These are phyloP conservation scores for Ruditapes philippinarum DNA, from an alignment of 1,140 invertebrate species.

Conservation along the genomic window DNA sequence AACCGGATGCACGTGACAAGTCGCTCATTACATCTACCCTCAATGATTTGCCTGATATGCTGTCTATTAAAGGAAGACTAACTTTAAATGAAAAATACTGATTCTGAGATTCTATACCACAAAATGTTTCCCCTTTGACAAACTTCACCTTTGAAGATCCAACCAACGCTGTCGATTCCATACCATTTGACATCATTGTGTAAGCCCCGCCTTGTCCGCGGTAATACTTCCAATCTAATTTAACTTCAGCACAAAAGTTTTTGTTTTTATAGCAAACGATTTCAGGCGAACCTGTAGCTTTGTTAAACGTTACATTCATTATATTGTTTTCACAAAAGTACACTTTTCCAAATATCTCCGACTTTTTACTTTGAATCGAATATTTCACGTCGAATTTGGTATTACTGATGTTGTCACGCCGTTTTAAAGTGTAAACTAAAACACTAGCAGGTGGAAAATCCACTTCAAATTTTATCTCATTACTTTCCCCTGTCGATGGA, in stretches of 20 bases:
- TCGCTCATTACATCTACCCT: slow-evolving; percentile 35
- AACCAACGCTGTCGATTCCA: background rate
- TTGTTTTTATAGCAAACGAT: slow-evolving; percentile 44
- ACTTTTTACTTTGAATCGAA: background rate
- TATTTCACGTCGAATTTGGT: background rate
- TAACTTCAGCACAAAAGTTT: slow-evolving; percentile 23
- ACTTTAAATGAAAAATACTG: slow-evolving; percentile 24
- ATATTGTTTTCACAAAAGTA: slow-evolving; percentile 46
- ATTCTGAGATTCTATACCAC: slow-evolving; percentile 8
- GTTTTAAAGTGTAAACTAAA: slow-evolving; percentile 33
- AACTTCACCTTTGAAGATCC: background rate
- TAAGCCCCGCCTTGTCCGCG: slow-evolving; percentile 42
- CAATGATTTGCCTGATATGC: slow-evolving; percentile 14
- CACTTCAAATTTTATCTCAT: slow-evolving; percentile 44
- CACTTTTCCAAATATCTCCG: background rate
- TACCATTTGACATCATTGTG: slow-evolving; percentile 20
- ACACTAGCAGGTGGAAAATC: slow-evolving; percentile 49
- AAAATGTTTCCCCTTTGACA: slow-evolving; percentile 3
- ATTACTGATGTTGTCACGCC: background rate
- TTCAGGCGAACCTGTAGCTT: slow-evolving; percentile 24
- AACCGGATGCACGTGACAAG: background rate
- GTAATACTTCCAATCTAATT: slow-evolving; percentile 49
- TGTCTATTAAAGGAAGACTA: background rate
- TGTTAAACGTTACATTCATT: slow-evolving; percentile 61
- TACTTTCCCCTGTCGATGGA: background rate